Evolutionary conservation across 1,140 invertebrate genomes (phyloP), one percentile per base, ranked within the genome.

Genomic region (Bombus balteatus): DNA sequence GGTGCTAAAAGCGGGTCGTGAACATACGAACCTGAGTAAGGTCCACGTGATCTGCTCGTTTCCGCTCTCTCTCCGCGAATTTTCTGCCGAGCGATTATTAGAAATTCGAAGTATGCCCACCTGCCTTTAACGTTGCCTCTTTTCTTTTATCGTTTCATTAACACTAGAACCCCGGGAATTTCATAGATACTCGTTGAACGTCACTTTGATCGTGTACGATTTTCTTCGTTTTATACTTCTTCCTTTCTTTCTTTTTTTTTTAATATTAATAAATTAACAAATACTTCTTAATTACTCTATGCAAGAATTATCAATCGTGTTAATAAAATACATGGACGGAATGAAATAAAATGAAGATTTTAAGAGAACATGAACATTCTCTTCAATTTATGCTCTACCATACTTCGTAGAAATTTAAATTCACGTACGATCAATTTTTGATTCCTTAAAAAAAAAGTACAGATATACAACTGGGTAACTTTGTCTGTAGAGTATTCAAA

Each of bases 11-110:
- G 86, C 89, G 86, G 80, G 83, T 88, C 89, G 80, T 88, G 68
- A 83, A 90, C 83, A 90, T 90, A 90, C 89, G 89, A 90, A 90
- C 89, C 89, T 90, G 89, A 59, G 25, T 74, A 84, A 88, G 82
- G 71, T 86, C 80, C 86, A 90, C 80, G 72, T 77, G 78, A 90
- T 86, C 86, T 41, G 80, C 85, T 89, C 74, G 86, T 79, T 74
- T 88, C 87, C 77, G 77, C 86, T 76, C 62, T 80, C 87, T 89
- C 80, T 79, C 70, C 78, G 47, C 59, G 76, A 73, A 89, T 82
- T 82, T 62, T 87, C 87, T 75, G 77, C 15, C 85, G 77, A 79
- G 32, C 75, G 70, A 74, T 85, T 89, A 86, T 89, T 83, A 83
- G 75, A 32, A 89, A 72, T n/a, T 85, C 78, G 66, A 57, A 25